These are phyloP conservation scores for Epirrita christyi DNA, from an alignment of 2,888 invertebrate genomes.

Conservation along the genomic window DNA sequence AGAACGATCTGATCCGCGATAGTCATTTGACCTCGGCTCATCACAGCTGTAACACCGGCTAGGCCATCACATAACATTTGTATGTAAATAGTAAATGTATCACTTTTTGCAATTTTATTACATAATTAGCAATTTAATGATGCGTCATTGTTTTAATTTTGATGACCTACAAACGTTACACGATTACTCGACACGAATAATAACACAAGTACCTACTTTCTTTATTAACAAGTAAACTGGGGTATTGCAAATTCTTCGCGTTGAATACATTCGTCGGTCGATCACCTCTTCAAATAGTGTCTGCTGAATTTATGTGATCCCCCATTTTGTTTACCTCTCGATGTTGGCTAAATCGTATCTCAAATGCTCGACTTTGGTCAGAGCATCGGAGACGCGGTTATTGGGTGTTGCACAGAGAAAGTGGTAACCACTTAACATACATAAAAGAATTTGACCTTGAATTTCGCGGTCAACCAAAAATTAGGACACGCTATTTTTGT, in stretches of 20 bases:
- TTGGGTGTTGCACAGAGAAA: conserved; percentile 37
- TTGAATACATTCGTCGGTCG: conserved; percentile 21
- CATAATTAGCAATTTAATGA: conserved; percentile 1
- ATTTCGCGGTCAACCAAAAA: conserved; percentile 23
- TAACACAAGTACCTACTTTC: neutral
- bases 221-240: neutral
- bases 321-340: conserved; percentile 36
- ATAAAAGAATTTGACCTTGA: conserved; percentile 29
- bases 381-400: conserved; percentile 34
- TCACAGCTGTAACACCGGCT: neutral
- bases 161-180: conserved; percentile 16
- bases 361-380: conserved; percentile 26
- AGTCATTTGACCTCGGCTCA: conserved; percentile 1
- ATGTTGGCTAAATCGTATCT: conserved; percentile 40
- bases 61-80: neutral
- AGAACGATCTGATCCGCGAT: no score
- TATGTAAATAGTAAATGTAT: neutral
- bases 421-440: conserved; percentile 28
- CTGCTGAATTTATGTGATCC: conserved; percentile 32
- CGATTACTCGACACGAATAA: conserved; percentile 3
- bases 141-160: conserved; percentile 12
- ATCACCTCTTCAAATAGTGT: conserved; percentile 36
- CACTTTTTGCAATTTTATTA: neutral
- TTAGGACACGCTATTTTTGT: conserved; percentile 35
- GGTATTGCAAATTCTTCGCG: conserved; percentile 17